A percentile compares a stretch with the other conserved stretches of the same genome.
Conservation (phyloP, 2,888 invertebrate genomes). For the Heteromyza rotundicornis region DNA sequence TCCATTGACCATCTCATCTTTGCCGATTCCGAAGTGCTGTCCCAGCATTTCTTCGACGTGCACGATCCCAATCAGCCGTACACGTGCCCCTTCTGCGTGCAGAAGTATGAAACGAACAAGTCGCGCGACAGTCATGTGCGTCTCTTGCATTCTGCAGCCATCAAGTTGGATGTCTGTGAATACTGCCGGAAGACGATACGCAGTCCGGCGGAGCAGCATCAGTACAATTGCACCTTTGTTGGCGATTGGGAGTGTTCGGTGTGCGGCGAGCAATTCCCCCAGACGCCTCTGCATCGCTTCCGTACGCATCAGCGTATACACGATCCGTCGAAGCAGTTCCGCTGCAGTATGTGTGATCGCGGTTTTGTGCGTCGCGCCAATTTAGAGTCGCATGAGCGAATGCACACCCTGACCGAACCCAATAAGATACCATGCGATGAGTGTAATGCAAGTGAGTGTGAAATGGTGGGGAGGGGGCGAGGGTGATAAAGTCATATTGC, state of each 20-base stretch:
- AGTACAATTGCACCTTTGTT: slow-evolving; percentile 31
- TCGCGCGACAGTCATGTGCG: slow-evolving; percentile 32
- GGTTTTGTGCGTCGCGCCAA: slow-evolving; percentile 32
- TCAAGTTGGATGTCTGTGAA: slow-evolving; percentile 16
- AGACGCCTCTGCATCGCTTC: slow-evolving; percentile 31
- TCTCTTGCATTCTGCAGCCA: slow-evolving; percentile 20
- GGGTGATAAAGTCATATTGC: too few species aligned
- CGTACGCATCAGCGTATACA: slow-evolving; percentile 36
- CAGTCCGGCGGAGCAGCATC: slow-evolving; percentile 27
- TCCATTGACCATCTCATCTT: slow-evolving; percentile 33
- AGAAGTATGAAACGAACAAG: slow-evolving; percentile 26
- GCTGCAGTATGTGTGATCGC: slow-evolving; percentile 32
- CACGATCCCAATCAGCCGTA: slow-evolving; percentile 40
- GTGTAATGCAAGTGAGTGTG: slow-evolving; percentile 31
- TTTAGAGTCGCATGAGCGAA: slow-evolving; percentile 32
- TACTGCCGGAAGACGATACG: slow-evolving; percentile 32
- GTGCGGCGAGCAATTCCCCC: slow-evolving; percentile 29
- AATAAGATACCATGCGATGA: slow-evolving; percentile 25
- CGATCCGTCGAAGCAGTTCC: slow-evolving; percentile 25
- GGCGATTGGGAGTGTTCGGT: slow-evolving; percentile 35
- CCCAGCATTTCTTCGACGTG: slow-evolving; percentile 39
- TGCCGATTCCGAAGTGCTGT: slow-evolving; percentile 31
- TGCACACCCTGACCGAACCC: slow-evolving; percentile 24
- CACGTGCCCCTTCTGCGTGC: slow-evolving; percentile 35
- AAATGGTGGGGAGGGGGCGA: too few species aligned